phyloP scores from a whole-genome alignment of 2,888 invertebrate species.

The Parnassius smintheus region DNA sequence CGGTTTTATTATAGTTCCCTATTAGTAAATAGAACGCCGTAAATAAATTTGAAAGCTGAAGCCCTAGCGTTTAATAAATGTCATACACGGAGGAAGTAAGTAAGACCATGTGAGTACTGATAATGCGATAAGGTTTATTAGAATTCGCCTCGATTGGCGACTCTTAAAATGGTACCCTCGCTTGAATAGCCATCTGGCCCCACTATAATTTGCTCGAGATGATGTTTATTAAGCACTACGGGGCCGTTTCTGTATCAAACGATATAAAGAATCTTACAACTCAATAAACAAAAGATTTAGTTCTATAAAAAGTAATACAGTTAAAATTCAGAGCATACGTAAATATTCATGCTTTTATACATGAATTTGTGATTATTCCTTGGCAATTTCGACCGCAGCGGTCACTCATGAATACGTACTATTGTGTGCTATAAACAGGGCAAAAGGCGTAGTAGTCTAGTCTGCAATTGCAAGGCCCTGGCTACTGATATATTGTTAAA shows the following conservation, averaged over 20 bases:
- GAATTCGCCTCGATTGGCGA: conserved; percentile 8
- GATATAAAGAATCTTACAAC: too few species aligned
- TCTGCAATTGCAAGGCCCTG: too few species aligned
- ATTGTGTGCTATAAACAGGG: too few species aligned
- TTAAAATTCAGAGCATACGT: too few species aligned
- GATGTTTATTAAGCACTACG: conserved; percentile 21
- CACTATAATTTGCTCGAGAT: conserved; percentile 22
- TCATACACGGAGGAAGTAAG: conserved; percentile 2
- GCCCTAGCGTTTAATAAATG: conserved; percentile 11
- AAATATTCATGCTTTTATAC: too few species aligned
- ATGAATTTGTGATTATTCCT: too few species aligned
- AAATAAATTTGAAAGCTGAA: conserved; percentile 2
- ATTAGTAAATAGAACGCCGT: conserved; percentile 1
- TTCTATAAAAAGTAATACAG: too few species aligned
- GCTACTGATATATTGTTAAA: too few species aligned
- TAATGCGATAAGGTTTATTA: conserved; percentile 25
- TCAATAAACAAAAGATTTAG: too few species aligned
- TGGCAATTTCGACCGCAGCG: too few species aligned
- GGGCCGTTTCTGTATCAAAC: neutral
- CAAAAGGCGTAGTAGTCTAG: too few species aligned
- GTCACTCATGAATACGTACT: too few species aligned
- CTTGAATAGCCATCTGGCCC: conserved; percentile 21
- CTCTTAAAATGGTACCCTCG: conserved; percentile 10
- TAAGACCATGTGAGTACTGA: conserved; percentile 15
- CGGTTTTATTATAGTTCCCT: neutral